Base-by-base conservation (phyloP, 2,888 invertebrate genomes). In the Deroplatys truncata region DNA sequence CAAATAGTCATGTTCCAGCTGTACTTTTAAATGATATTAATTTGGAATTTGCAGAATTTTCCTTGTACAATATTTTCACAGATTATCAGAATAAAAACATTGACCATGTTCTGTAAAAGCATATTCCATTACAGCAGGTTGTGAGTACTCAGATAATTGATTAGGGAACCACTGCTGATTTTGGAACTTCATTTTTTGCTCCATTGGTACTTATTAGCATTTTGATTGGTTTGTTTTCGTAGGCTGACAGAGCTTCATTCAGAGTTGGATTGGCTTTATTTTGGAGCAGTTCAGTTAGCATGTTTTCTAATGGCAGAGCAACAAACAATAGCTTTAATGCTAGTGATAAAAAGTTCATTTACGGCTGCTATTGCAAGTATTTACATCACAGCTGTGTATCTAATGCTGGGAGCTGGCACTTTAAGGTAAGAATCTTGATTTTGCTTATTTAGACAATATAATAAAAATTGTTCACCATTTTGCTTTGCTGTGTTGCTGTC, bases 241-340 rank as follows among this genome's bases (percentile, higher is more conserved):
- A 96, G 96, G 86, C 94, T 95, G 91, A 93, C 96, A 28, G 95
- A 95, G 3, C 94, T 96, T 91, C 93, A 90, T 89, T 91, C 94
- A 0, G 94, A 94, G 49, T 84, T 94, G 90, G 95, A 96, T 92
- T 97, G 96, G 94, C 92, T 96, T 1, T 96, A 96, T 92, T 96
- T 97, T 92, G 94, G 96, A 9, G 94, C 97, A 8, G 95, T 96
- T 0, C 94, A 98, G 20, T 98, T 98, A 97, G 96, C 97, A 0
- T 97, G 97, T 92, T 98, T 97, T 93, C 95, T 97, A 0, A 96
- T 97, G 92, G 96, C 97, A 0, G 98, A 98, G 92, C 98, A 98
- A 92, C 96, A 98, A 91, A 96, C 98, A 0, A 96, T 98, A 90
- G 96, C 97, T 0, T 95, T 97, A 88, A 94, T 98, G 93, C 96